phyloP scores from a whole-genome alignment of 2,888 invertebrate species.

The Drosophila pseudotakahashii region DNA sequence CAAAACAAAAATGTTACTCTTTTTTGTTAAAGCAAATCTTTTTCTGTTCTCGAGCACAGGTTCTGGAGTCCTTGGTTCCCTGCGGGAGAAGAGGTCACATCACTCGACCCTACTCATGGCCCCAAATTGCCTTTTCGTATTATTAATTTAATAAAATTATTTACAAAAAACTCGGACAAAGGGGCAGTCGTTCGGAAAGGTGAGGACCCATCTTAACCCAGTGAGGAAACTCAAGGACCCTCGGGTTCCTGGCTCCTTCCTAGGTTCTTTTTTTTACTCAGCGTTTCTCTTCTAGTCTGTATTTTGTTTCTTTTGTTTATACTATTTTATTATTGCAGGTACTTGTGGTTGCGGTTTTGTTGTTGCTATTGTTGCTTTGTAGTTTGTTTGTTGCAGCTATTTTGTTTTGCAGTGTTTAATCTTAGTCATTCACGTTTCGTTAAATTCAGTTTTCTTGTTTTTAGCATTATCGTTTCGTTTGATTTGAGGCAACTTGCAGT shows the following conservation, averaged over 20 bases:
- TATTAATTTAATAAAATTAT: constrained; percentile 80
- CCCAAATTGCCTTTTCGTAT: constrained; percentile 45
- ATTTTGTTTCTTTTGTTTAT: constrained; percentile 59
- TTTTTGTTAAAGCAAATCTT: constrained; percentile 30
- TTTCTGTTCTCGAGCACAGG: constrained; percentile 11
- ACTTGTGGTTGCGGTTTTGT: constrained; percentile 84
- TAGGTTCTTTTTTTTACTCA: constrained; percentile 21
- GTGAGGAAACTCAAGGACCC: neutral
- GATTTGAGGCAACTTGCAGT: constrained; percentile 70
- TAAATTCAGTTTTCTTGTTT: constrained; percentile 51
- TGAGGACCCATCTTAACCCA: constrained; percentile 18
- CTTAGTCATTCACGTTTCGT: constrained; percentile 25
- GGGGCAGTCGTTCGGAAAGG: constrained; percentile 13
- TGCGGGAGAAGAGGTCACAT: neutral
- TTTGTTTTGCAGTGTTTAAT: constrained; percentile 26
- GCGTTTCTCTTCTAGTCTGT: constrained; percentile 48
- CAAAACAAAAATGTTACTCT: constrained; percentile 18
- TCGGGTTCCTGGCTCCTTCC: neutral
- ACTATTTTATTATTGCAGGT: constrained; percentile 83
- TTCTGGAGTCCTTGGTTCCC: neutral
- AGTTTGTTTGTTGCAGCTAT: constrained; percentile 63
- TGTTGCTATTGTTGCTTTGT: constrained; percentile 78
- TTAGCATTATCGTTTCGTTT: constrained; percentile 48
- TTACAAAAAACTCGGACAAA: constrained; percentile 63
- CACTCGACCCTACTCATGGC: constrained; percentile 2